Percentiles rank a stretch among this genome's conserved stretches.
These are phyloP conservation scores for Atopsyche davidsoni DNA, from an alignment of 1,140 invertebrate genomes.

Conservation along the genomic window DNA sequence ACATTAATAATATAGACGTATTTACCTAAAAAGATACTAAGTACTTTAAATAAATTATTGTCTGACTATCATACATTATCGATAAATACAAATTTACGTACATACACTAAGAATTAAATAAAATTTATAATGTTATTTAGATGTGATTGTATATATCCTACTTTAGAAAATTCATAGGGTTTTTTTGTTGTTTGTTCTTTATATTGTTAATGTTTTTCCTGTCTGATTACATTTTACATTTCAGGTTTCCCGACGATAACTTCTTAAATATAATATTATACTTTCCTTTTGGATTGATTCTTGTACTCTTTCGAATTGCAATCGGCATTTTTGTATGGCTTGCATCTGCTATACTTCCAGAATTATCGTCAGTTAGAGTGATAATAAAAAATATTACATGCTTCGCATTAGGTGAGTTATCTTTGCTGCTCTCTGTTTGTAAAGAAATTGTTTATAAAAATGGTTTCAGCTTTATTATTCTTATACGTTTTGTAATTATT, in stretches of 20 bases:
- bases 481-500: no score
- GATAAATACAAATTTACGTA: no score
- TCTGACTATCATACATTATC: no score
- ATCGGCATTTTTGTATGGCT: slow-evolving; percentile 47
- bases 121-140: no score
- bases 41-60: no score
- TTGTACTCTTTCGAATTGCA: slow-evolving; percentile 43
- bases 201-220: neutral
- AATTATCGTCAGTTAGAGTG: slow-evolving; percentile 46
- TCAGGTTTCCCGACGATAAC: slow-evolving; percentile 48
- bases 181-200: neutral
- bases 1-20: no score
- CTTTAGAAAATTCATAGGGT: no score
- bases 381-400: slow-evolving; percentile 50
- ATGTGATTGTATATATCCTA: no score
- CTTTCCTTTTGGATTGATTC: slow-evolving; percentile 48
- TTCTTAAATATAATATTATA: slow-evolving; percentile 47
- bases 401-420: slow-evolving; percentile 33
- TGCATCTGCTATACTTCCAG: slow-evolving; percentile 47
- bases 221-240: slow-evolving; percentile 32
- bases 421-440: neutral
- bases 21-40: no score
- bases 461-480: no score
- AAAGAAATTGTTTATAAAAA: no score
- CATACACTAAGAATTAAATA: no score